Evolutionary conservation across 1,140 invertebrate genomes (phyloP).

Genomic region (Drosophila carrolli): DNA sequence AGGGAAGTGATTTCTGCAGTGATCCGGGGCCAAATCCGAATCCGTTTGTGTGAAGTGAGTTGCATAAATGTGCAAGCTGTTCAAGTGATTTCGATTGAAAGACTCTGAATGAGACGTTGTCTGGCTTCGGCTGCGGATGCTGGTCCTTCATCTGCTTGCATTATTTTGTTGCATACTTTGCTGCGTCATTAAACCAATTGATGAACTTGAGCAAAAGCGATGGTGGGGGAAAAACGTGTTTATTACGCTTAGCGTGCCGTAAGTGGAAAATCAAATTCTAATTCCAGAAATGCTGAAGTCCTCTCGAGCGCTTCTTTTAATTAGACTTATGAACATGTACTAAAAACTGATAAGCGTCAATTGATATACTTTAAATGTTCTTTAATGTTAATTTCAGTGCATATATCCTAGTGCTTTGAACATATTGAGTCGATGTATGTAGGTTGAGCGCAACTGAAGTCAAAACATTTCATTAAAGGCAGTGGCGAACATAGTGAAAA

Average conservation of each 20-base stretch:
- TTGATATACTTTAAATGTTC: slow-evolving; percentile 15
- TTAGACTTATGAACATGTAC: slow-evolving; percentile 17
- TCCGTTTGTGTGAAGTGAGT: slow-evolving; percentile 62
- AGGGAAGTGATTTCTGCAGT: slow-evolving; percentile 67
- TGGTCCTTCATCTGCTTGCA: slow-evolving; percentile 18
- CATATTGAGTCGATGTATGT: neutral
- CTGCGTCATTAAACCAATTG: slow-evolving; percentile 69
- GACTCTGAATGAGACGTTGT: slow-evolving; percentile 41
- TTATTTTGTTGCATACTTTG: slow-evolving; percentile 62
- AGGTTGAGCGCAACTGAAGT: slow-evolving; percentile 24
- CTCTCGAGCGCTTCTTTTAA: slow-evolving; percentile 17
- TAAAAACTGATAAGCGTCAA: slow-evolving; percentile 1
- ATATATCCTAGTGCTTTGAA: neutral
- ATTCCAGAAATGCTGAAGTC: slow-evolving; percentile 17
- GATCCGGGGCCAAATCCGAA: slow-evolving; percentile 54
- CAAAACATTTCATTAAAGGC: slow-evolving; percentile 75
- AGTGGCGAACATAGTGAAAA: slow-evolving; percentile 27
- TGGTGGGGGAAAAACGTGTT: slow-evolving; percentile 17
- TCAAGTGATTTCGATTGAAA: slow-evolving; percentile 67
- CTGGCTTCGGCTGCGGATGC: slow-evolving; percentile 7
- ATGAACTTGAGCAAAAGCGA: slow-evolving; percentile 13
- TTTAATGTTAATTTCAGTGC: slow-evolving; percentile 28
- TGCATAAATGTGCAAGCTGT: slow-evolving; percentile 71
- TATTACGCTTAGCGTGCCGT: slow-evolving; percentile 28
- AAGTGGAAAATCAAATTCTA: slow-evolving; percentile 14